These are phyloP conservation scores for Metridium senile DNA, from an alignment of 92 coral and sea anemone genomes.

Conservation along the genomic window DNA sequence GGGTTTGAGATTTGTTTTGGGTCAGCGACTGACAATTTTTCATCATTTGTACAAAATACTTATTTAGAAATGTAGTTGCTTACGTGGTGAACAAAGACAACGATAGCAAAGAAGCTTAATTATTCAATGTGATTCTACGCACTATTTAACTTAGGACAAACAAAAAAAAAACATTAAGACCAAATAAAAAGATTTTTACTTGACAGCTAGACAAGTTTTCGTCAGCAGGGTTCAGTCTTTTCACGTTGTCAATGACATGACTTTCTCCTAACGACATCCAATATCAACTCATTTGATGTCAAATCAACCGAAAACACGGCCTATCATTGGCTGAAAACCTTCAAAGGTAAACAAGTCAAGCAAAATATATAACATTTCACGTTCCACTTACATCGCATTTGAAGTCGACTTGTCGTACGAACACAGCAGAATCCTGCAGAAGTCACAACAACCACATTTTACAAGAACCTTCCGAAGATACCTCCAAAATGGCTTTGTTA, in stretches of 20 bases:
- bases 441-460: too few species aligned
- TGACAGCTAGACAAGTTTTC: neutral
- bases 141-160: neutral
- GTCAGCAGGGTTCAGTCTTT: neutral
- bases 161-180: neutral
- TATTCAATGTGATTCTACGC: neutral
- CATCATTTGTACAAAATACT: too few species aligned
- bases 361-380: neutral
- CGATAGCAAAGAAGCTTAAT: neutral
- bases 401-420: too few species aligned
- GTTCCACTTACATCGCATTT: neutral
- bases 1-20: too few species aligned
- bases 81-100: neutral
- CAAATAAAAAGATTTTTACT: neutral
- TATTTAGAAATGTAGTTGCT: too few species aligned
- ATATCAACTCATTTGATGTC: neutral
- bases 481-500: neutral
- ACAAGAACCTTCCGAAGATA: too few species aligned
- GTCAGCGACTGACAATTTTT: too few species aligned
- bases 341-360: neutral
- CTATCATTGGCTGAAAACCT: neutral
- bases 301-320: neutral
- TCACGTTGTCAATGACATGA: neutral
- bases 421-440: too few species aligned
- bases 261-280: conserved; percentile 1